Evolutionary conservation across 2,797 vertebrate genomes (phyloP), one percentile per base, ranked within the genome.

Genomic region (Hoplostethus mediterraneus): DNA sequence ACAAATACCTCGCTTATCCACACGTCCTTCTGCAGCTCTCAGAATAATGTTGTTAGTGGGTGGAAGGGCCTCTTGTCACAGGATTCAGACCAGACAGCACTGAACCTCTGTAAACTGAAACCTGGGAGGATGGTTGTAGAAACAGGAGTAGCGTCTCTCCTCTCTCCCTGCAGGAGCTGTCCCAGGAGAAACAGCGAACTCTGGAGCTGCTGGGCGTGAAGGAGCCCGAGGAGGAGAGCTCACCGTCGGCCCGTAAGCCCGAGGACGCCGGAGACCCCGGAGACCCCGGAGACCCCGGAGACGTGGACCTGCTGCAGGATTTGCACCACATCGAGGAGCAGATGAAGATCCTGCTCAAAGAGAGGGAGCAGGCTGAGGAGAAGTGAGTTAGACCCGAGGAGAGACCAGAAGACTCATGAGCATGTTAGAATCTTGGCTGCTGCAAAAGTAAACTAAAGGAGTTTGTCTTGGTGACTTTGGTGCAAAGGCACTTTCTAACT

Each of bases 271-370:
- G 85, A 83, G 65, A 91, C 21, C 81, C 81, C 0, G 82, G 76
- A 33, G 88, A 95, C 6, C n/a, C 87, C 3, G 81, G 85, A 83
- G 65, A 91, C 21, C 81, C 81, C 0, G 82, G 76, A 33, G 88
- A 95, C 6, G 68, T 53, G 0, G 90, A 94, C 65, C 93, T 95
- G 70, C 93, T 98, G 78, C 95, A 94, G 33, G 95, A 95, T 89
- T 93, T 99, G 56, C 90, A 74, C 57, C 95, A 96, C 90, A 99
- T 99, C 0, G 98, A 99, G 82, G 96, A 97, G 75, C 96, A 95
- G 69, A 98, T 99, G 95, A 97, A 95, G 85, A 87, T 95, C 63
- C 95, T 99, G 73, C 86, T 97, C 81, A 88, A 91, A 62, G 98
- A 99, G 93, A 99, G 98, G 87, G 94, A 96, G 28, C 90, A 95